Conservation (phyloP, 37 sponge, comb jelly and placozoan species). For the Spongilla lacustris region DNA sequence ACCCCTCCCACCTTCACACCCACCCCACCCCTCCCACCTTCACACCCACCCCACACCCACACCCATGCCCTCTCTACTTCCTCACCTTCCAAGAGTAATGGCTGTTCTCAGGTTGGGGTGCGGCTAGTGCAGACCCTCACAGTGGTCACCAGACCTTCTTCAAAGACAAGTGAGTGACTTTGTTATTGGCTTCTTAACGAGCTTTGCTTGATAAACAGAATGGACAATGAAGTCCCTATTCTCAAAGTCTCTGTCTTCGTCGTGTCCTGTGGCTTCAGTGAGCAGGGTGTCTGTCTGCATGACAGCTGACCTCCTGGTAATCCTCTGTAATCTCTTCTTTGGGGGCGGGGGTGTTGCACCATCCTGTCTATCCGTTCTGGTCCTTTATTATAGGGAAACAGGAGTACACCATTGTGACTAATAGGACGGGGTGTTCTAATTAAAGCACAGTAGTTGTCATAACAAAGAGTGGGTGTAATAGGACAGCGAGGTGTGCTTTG, state of each 20-base stretch:
- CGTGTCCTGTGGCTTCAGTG: slow-evolving; percentile 73
- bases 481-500: too few relatives aligned
- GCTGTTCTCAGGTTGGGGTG: slow-evolving; percentile 53
- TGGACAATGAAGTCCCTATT: slow-evolving; percentile 70
- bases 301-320: not conserved
- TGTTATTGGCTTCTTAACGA: too few relatives aligned
- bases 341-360: too few relatives aligned
- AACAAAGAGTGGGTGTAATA: too few relatives aligned
- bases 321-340: not conserved
- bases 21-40: not conserved
- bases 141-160: slow-evolving; percentile 58
- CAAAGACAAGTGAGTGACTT: not conserved
- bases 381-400: too few relatives aligned
- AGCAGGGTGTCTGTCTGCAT: slow-evolving; percentile 46
- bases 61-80: too few relatives aligned
- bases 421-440: too few relatives aligned
- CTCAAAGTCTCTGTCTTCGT: slow-evolving; percentile 34
- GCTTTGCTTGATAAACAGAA: not conserved
- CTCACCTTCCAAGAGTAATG: slow-evolving; percentile 33
- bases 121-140: slow-evolving; percentile 61
- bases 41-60: not conserved
- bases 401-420: too few relatives aligned
- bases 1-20: not conserved
- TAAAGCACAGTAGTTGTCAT: too few relatives aligned
- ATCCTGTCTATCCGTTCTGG: too few relatives aligned